Conservation (phyloP, 2,888 invertebrate species). For the Scaeva pyrastri region DNA sequence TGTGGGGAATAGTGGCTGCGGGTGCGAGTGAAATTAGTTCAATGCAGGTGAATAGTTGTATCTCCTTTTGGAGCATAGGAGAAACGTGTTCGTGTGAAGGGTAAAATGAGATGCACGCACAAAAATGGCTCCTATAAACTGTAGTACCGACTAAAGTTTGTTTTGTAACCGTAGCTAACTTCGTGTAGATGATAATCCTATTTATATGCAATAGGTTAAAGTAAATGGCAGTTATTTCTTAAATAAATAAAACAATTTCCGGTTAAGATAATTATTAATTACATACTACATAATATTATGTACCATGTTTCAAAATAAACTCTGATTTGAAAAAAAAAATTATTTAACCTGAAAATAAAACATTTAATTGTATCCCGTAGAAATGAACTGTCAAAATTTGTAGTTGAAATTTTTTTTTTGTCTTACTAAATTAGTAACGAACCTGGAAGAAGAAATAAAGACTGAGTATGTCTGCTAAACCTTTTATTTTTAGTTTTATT, state of each 20-base stretch:
- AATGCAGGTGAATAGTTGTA: slow-evolving; percentile 42
- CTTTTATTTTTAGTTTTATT: no score
- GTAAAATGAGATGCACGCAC: slow-evolving; percentile 31
- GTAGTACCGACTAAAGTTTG: slow-evolving; percentile 26
- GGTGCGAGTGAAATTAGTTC: slow-evolving; percentile 43
- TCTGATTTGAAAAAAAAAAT: no score
- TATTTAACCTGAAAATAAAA: no score
- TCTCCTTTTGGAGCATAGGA: slow-evolving; percentile 41
- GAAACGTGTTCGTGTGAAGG: slow-evolving; percentile 15
- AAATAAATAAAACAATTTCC: neutral
- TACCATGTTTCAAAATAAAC: no score
- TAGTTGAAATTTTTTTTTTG: no score
- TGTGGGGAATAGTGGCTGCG: slow-evolving; percentile 20
- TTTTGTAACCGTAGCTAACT: slow-evolving; percentile 17
- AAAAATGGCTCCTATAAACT: slow-evolving; percentile 30
- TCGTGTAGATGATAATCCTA: neutral
- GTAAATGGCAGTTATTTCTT: neutral
- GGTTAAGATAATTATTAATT: no score
- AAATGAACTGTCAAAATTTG: no score
- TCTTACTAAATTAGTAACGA: no score
- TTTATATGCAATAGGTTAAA: slow-evolving; percentile 9
- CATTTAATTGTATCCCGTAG: no score
- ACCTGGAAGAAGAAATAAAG: no score
- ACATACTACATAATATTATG: no score
- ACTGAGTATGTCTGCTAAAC: no score